phyloP scores from a whole-genome alignment of 2,113 vertebrate genomes.

The Prinia subflava region DNA sequence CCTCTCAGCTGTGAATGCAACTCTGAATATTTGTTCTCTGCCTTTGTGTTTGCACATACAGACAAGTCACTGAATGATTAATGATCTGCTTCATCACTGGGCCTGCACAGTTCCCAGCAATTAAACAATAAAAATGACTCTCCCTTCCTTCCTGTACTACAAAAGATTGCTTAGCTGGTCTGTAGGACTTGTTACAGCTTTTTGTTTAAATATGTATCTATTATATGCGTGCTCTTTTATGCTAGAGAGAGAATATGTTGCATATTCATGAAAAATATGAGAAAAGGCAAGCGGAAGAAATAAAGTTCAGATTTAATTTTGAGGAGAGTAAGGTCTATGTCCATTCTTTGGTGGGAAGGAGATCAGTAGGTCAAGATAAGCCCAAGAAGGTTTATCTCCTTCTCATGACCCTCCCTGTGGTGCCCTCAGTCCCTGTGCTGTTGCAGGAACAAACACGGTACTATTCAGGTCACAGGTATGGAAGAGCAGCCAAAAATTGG shows the following conservation, averaged over 20 bases:
- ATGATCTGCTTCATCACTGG: background rate
- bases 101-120: background rate
- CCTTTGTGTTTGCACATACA: background rate
- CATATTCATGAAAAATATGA: background rate
- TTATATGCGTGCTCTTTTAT: background rate
- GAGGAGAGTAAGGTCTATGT: background rate
- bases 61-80: background rate
- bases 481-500: background rate
- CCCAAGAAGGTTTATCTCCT: background rate
- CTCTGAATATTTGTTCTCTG: background rate
- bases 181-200: background rate
- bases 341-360: background rate
- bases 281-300: background rate
- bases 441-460: background rate
- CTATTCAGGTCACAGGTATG: rapidly evolving
- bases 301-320: background rate
- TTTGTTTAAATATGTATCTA: background rate
- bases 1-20: background rate
- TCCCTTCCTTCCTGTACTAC: conserved; percentile 22
- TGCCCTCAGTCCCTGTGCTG: background rate
- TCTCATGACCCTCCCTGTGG: background rate
- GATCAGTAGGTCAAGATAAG: background rate
- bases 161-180: background rate
- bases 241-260: background rate
- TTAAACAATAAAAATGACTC: conserved; percentile 23